Evolutionary conservation across 1,140 invertebrate genomes (phyloP).

Genomic region (Amphibalanus amphitrite): DNA sequence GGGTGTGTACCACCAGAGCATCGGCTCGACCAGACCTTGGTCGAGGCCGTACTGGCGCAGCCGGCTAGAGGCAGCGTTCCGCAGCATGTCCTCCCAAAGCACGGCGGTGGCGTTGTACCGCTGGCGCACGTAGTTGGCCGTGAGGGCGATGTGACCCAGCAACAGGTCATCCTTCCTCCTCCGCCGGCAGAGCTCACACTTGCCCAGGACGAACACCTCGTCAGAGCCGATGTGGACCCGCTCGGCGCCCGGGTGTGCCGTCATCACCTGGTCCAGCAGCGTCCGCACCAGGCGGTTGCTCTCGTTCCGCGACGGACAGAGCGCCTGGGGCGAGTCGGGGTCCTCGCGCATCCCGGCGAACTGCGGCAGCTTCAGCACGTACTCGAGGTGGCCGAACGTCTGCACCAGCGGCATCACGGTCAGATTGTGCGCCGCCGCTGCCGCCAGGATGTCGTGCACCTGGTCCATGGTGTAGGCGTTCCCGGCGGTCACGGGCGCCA

Average conservation of each 20-base stretch:
- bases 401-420: constrained; percentile 23
- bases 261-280: constrained; percentile 31
- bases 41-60: constrained; percentile 21
- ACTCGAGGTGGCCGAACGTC: constrained; percentile 24
- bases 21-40: constrained; percentile 24
- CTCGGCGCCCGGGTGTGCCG: constrained; percentile 24
- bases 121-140: constrained; percentile 20
- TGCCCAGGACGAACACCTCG: constrained; percentile 46
- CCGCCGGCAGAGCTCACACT: constrained; percentile 49
- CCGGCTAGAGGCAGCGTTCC: constrained; percentile 21
- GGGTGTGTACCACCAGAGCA: constrained; percentile 27
- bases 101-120: constrained; percentile 25
- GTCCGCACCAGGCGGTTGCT: constrained; percentile 24
- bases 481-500: constrained; percentile 18
- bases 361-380: constrained; percentile 30
- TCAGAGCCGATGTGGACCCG: constrained; percentile 33
- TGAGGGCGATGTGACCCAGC: constrained; percentile 28
- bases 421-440: constrained; percentile 26
- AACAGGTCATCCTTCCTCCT: constrained; percentile 32
- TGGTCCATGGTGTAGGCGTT: constrained; percentile 23
- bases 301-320: constrained; percentile 25
- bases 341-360: constrained; percentile 30
- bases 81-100: constrained; percentile 39
- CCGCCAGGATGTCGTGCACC: constrained; percentile 21
- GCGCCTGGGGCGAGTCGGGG: constrained; percentile 23